A percentile compares a stretch with the other conserved stretches of the same genome.
Conservation (phyloP, 1,140 invertebrate species). For the Tetranychus cinnabarinus region DNA sequence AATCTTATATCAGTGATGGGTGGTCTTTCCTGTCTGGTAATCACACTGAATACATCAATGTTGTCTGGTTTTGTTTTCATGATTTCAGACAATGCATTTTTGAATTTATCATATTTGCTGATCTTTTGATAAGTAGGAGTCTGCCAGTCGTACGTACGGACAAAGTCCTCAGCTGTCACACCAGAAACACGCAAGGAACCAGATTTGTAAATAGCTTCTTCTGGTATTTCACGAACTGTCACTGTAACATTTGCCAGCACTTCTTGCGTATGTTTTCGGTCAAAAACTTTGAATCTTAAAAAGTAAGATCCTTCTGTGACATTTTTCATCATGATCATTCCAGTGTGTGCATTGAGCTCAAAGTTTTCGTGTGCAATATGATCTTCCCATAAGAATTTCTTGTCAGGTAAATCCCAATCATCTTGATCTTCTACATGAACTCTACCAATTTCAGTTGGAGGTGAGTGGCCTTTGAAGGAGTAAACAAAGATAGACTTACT, state of each 20-base stretch:
- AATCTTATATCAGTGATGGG: conserved; percentile 78
- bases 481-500: conserved; percentile 90
- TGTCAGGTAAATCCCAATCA: conserved; percentile 90
- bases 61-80: conserved; percentile 59
- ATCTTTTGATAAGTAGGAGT: conserved; percentile 47
- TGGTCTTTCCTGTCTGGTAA: conserved; percentile 54
- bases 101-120: conserved; percentile 48
- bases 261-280: conserved; percentile 75
- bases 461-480: conserved; percentile 66
- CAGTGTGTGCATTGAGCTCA: conserved; percentile 63
- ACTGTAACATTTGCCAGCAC: conserved; percentile 78
- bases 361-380: conserved; percentile 45
- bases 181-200: conserved; percentile 46
- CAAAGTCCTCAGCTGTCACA: conserved; percentile 35
- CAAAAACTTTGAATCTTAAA: conserved; percentile 73
- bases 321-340: conserved; percentile 81
- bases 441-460: conserved; percentile 72
- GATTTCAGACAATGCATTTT: conserved; percentile 54
- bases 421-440: conserved; percentile 90
- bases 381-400: conserved; percentile 70
- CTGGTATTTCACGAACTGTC: conserved; percentile 70
- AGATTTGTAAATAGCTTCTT: conserved; percentile 81
- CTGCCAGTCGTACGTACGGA: conserved; percentile 69
- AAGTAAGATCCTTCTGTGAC: conserved; percentile 55
- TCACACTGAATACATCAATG: conserved; percentile 86